A percentile compares a stretch with the other conserved stretches of the same genome.
Conservation (phyloP, 2,797 vertebrate genomes). For the Periophthalmus magnuspinnatus region DNA sequence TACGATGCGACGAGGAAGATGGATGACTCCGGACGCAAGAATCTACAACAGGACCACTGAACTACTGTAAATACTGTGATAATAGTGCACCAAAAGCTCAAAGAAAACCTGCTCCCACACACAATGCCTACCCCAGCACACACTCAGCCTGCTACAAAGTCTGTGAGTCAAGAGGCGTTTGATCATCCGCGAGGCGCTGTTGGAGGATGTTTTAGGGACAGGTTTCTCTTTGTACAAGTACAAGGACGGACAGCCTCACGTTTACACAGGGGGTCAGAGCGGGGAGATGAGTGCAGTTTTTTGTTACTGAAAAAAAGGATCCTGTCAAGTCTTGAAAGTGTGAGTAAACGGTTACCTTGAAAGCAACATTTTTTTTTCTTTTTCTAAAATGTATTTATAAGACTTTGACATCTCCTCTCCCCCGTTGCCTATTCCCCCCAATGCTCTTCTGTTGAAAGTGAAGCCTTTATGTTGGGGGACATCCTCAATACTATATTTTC, state of each 20-base stretch:
- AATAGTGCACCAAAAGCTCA: conserved; percentile 23
- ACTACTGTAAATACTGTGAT: conserved; percentile 29
- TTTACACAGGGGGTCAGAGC: conserved; percentile 8
- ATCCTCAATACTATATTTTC: conserved; percentile 3
- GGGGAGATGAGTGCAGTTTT: conserved; percentile 16
- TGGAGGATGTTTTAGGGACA: conserved; percentile 38
- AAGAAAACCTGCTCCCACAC: conserved; percentile 39
- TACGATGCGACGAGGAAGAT: conserved; percentile 50
- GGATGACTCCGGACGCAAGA: conserved; percentile 56
- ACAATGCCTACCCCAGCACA: conserved; percentile 27
- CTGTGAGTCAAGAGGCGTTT: conserved; percentile 44
- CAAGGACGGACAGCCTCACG: conserved; percentile 14
- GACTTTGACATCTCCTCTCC: background rate
- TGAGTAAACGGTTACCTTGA: conserved; percentile 6
- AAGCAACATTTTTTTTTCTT: conserved; percentile 11
- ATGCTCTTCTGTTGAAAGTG: conserved; percentile 6
- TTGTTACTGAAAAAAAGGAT: conserved; percentile 13
- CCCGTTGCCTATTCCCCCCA: conserved; percentile 5
- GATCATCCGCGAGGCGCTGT: conserved; percentile 33
- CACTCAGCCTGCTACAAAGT: conserved; percentile 29
- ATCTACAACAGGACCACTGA: conserved; percentile 27
- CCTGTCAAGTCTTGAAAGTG: conserved; percentile 12
- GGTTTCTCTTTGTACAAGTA: conserved; percentile 17
- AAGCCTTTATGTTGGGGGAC: conserved; percentile 9
- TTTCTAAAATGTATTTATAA: conserved; percentile 8